These are phyloP conservation scores for Solenopsis invicta DNA, from an alignment of 1,140 invertebrate species.

Conservation along the genomic window DNA sequence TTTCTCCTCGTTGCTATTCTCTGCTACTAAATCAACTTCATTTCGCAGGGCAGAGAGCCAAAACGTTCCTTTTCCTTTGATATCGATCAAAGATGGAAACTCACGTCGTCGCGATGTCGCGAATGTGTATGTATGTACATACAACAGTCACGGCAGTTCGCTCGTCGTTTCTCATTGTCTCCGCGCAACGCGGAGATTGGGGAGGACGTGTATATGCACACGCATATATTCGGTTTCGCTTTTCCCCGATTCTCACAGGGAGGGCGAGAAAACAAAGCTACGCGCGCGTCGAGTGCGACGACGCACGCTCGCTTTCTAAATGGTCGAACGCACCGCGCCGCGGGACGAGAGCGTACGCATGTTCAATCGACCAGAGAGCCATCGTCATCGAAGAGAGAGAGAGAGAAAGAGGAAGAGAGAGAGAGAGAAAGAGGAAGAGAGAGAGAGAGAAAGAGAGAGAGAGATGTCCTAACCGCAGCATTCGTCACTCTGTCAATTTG, in stretches of 20 bases:
- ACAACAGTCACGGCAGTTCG: not conserved
- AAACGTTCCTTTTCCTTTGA: not conserved
- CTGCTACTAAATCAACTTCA: not conserved
- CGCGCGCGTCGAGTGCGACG: not conserved
- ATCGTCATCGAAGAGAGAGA: constrained; percentile 51
- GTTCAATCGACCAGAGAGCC: constrained; percentile 61
- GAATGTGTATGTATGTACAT: not conserved
- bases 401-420: not conserved
- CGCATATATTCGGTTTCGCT: constrained; percentile 66
- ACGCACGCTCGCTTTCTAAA: constrained; percentile 74
- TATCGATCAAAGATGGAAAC: constrained; percentile 10
- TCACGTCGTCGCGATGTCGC: not conserved
- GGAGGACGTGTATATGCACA: not conserved
- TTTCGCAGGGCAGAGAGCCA: not conserved
- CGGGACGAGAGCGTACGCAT: constrained; percentile 32
- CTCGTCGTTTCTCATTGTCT: constrained; percentile 19
- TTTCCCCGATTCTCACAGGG: constrained; percentile 69
- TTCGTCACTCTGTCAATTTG: constrained; percentile 48
- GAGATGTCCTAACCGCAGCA: not conserved
- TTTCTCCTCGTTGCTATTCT: not conserved
- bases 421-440: constrained; percentile 40
- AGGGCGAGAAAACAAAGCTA: constrained; percentile 70
- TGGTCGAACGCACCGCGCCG: constrained; percentile 67
- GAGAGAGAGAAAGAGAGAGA: constrained; percentile 5
- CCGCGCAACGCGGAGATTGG: not conserved